Conservation (phyloP, 2,888 invertebrate species). For the Stictocephala bisonia region DNA sequence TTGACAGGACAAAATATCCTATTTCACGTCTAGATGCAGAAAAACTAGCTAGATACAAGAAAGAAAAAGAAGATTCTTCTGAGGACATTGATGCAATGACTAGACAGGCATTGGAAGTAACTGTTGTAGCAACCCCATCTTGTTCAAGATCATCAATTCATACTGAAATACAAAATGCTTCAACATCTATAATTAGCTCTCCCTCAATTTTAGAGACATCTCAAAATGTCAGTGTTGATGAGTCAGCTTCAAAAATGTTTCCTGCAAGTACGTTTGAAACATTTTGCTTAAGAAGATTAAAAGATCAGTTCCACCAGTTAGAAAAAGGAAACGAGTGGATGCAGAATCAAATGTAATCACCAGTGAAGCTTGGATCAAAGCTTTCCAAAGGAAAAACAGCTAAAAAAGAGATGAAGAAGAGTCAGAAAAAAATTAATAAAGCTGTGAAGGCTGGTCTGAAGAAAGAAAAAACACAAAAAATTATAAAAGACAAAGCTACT, state of each 20-base stretch:
- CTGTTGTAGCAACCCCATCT: neutral
- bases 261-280: neutral
- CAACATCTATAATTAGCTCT: no score
- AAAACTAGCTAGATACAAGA: neutral
- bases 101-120: neutral
- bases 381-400: neutral
- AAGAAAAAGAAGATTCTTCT: neutral
- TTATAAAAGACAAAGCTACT: neutral
- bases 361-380: neutral
- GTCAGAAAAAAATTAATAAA: neutral
- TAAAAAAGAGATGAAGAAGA: neutral
- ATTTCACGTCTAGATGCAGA: conserved; percentile 7
- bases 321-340: neutral
- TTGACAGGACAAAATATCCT: conserved; percentile 14
- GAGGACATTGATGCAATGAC: neutral
- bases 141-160: neutral
- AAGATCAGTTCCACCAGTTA: neutral
- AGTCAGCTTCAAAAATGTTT: neutral
- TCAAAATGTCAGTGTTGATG: neutral
- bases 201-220: neutral
- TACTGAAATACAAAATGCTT: no score
- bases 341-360: neutral
- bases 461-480: no score
- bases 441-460: no score
- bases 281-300: neutral